Evolutionary conservation across 1,140 invertebrate species (phyloP), one percentile per base, ranked within the genome.

Genomic region (Argopecten irradians): DNA sequence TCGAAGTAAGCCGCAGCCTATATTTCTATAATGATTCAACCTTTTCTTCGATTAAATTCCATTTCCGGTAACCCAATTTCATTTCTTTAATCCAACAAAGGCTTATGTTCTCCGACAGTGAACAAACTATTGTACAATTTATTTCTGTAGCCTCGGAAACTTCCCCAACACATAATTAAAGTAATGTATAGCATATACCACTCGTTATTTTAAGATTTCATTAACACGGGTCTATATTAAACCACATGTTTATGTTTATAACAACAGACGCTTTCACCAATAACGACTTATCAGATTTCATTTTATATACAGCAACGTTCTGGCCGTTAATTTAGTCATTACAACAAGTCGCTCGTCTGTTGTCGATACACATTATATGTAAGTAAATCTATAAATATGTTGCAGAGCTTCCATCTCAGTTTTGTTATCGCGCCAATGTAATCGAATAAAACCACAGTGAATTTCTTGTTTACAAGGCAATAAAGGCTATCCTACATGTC

Each of bases 81-180:
- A 71, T 16, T 71, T n/a, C n/a, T n/a, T 71, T n/a, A 71, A 71
- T 71, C n/a, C n/a, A 71, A 71, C n/a, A 71, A 71, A 46, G 43
- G 1, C 22, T 71, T 71, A 71, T 71, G n/a, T 71, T 16, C n/a
- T 8, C n/a, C 22, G 16, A 71, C 22, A n/a, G 11, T n/a, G 55
- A 46, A 46, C 43, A 2, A n/a, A 19, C 43, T 46, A 8, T 28
- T 71, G 13, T 11, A 28, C 55, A 71, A 0, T 5, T 71, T 46
- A 16, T 22, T 16, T 46, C 43, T 46, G 3, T 46, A 16, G 43
- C 13, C 55, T 28, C 22, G 2, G 1, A 55, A 55, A 11, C 43
- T 55, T 8, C 22, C 22, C 9, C 43, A 8, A 11, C n/a, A n/a
- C n/a, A n/a, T n/a, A n/a, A n/a, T n/a, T n/a, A n/a, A n/a, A n/a